These are phyloP conservation scores for Orycteropus afer DNA, from an alignment of 2,113 vertebrate species.

Conservation along the genomic window DNA sequence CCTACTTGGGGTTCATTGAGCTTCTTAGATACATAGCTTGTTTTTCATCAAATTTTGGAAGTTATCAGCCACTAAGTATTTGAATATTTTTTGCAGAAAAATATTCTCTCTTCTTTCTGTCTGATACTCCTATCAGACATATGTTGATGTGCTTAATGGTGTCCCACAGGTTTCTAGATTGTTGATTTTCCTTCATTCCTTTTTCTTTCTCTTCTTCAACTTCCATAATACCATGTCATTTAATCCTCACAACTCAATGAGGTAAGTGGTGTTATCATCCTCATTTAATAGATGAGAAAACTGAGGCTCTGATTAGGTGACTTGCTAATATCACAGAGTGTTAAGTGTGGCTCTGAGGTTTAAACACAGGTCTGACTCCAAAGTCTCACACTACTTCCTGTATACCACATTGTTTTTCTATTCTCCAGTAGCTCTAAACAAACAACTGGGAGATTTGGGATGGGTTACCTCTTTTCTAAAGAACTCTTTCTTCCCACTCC, in stretches of 20 bases:
- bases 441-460: conserved; percentile 16
- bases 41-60: conserved; percentile 33
- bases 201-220: conserved; percentile 34
- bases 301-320: conserved; percentile 56
- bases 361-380: conserved; percentile 45
- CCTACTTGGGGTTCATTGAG: background rate
- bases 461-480: background rate
- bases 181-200: conserved; percentile 1
- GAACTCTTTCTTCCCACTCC: conserved; percentile 28
- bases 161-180: background rate
- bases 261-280: conserved; percentile 23
- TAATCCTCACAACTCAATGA: conserved; percentile 47
- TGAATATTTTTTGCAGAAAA: conserved; percentile 11
- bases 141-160: background rate
- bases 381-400: background rate
- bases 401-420: conserved; percentile 7
- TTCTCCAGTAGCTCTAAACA: conserved; percentile 24
- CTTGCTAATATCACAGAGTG: background rate
- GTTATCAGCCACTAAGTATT: conserved; percentile 45
- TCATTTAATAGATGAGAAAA: conserved; percentile 59
- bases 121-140: conserved; percentile 8
- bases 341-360: conserved; percentile 45
- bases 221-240: conserved; percentile 32
- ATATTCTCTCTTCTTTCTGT: background rate
- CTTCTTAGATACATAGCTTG: background rate